Conservation (phyloP, 2,113 vertebrate genomes). For the Oryzias curvinotus region DNA sequence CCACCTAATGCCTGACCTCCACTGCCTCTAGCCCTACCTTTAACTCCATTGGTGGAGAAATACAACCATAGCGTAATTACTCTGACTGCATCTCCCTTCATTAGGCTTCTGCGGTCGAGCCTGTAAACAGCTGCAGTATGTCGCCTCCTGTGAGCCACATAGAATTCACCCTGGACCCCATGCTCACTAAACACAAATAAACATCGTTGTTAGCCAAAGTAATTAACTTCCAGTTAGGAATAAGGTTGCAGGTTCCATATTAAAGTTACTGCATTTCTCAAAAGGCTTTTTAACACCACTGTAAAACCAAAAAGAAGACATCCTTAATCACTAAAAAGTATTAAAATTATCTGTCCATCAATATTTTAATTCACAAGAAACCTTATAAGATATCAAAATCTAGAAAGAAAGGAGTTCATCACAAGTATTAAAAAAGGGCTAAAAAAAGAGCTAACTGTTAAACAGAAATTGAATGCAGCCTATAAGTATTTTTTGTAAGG, state of each 20-base stretch:
- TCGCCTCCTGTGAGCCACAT: slow-evolving; percentile 32
- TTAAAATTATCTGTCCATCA: too few species aligned
- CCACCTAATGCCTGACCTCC: slow-evolving; percentile 39
- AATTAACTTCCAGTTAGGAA: neutral
- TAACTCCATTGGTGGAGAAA: slow-evolving; percentile 30
- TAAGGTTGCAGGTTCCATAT: neutral
- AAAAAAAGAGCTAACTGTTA: too few species aligned
- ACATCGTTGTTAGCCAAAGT: slow-evolving; percentile 15
- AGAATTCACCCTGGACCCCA: slow-evolving; percentile 33
- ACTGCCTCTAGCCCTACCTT: slow-evolving; percentile 34
- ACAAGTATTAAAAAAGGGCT: too few species aligned
- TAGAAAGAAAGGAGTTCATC: too few species aligned
- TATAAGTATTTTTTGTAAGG: too few species aligned
- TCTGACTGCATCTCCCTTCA: slow-evolving; percentile 53
- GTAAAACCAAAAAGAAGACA: too few species aligned
- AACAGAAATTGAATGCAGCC: too few species aligned
- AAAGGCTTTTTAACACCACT: too few species aligned
- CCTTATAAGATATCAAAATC: too few species aligned
- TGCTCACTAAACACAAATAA: slow-evolving; percentile 27
- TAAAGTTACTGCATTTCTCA: too few species aligned
- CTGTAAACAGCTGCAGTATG: slow-evolving; percentile 60
- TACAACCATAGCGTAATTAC: slow-evolving; percentile 56
- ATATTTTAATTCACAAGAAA: too few species aligned
- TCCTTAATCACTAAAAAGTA: too few species aligned
- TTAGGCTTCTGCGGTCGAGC: slow-evolving; percentile 66